Evolutionary conservation across 2,113 vertebrate species (phyloP).

Genomic region (Boulengeromyrus knoepffleri): DNA sequence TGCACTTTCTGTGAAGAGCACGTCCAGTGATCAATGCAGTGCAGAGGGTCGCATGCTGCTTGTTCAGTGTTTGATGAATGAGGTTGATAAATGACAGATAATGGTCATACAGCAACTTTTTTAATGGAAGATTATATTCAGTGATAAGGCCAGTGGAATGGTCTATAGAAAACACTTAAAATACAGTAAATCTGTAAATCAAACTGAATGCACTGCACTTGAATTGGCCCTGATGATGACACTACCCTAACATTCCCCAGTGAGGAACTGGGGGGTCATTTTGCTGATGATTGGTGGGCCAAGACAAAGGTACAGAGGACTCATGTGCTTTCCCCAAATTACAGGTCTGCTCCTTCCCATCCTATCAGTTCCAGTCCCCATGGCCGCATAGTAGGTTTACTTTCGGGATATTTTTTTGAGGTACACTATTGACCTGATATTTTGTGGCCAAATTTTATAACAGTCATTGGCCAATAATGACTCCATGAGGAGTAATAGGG

Average conservation of each 20-base stretch:
- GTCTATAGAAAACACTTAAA: not conserved
- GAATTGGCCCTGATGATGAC: not conserved
- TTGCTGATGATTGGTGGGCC: not conserved
- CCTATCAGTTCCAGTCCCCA: not conserved
- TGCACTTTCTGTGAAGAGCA: constrained; percentile 11
- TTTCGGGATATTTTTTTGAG: not conserved
- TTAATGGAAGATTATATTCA: not conserved
- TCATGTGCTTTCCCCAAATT: not conserved
- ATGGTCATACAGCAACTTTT: not conserved
- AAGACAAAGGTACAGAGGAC: not conserved
- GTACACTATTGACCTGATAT: not conserved
- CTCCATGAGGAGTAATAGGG: not conserved
- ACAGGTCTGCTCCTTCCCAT: not conserved
- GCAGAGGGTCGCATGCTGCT: not conserved
- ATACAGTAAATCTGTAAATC: not conserved
- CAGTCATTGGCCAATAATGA: not conserved
- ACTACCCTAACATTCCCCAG: not conserved
- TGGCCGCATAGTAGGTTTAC: not conserved
- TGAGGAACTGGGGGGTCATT: too few relatives aligned
- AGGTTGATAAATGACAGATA: not conserved
- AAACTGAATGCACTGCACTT: not conserved
- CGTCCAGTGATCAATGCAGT: not conserved
- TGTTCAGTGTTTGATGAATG: not conserved
- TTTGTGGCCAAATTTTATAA: not conserved
- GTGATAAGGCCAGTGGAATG: not conserved